Base-by-base conservation (phyloP, 2,113 vertebrate genomes). In the Apaloderma vittatum region DNA sequence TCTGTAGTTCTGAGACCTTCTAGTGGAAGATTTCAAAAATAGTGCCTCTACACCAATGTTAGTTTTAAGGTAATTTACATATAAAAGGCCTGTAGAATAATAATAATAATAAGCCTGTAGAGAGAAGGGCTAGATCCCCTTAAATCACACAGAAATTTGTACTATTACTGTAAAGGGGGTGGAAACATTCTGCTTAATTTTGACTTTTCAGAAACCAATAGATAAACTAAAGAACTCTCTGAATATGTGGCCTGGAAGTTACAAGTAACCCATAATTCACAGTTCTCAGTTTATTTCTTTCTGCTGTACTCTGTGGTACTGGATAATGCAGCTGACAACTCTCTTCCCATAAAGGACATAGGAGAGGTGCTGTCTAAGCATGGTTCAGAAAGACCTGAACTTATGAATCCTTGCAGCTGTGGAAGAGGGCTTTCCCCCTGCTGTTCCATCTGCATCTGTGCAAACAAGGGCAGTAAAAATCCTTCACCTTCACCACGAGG, bases 251-350 rank as follows among this genome's bases (percentile, higher is more conserved):
- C 48, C 62, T 87, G 29, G 52, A 70, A 21, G 16, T 90, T 57
- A 86, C 34, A 92, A 59, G 49, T 46, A 86, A 59, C 40, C 52
- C 52, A 23, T 43, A 70, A 49, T 78, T 90, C 71, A 82, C 34
- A 75, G n/a, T 52, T 90, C 29, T 46, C 34, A 22, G 45, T 94
- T 93, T 88, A 59, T 88, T 94, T 90, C 71, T 90, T 94, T 86
- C 27, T 30, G 36, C 36, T 63, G 14, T 78, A 51, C 37, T n/a
- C 4, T 63, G 20, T 68, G 30, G 21, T 88, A 58, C 66, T 76
- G 73, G 54, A 49, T 70, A 76, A 73, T 26, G 30, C 59, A 58
- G 62, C 46, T 45, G 58, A 76, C 15, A 85, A 27, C 36, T 61
- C 22, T 90, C 46, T 73, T 75, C 19, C 36, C 26, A n/a, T 58